Evolutionary conservation across 2,113 vertebrate species (phyloP).

Genomic region (Pseudopodoces humilis): DNA sequence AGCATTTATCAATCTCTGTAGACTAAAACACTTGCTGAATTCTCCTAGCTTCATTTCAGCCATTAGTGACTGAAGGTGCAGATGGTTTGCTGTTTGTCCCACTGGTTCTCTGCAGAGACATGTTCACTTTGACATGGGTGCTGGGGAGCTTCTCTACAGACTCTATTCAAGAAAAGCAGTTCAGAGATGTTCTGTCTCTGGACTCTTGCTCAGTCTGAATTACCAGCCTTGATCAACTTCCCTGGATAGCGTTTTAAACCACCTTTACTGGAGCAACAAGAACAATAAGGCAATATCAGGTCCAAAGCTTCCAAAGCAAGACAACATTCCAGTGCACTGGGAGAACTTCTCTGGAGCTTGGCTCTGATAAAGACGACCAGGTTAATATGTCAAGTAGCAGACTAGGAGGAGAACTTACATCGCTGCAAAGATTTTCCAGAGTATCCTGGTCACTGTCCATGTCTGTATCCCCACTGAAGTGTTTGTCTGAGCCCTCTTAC

Average conservation of each 20-base stretch:
- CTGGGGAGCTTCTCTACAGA: background rate
- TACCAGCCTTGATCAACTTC: background rate
- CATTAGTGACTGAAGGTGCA: conserved; percentile 31
- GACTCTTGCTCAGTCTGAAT: background rate
- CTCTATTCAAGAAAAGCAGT: background rate
- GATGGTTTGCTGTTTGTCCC: background rate
- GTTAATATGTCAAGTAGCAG: background rate
- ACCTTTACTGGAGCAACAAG: background rate
- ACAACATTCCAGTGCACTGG: background rate
- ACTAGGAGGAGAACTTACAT: background rate
- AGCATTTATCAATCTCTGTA: conserved; percentile 45
- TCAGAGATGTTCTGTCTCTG: background rate
- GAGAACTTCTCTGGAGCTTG: background rate
- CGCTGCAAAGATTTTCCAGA: background rate
- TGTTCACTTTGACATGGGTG: accelerated
- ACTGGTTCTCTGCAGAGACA: background rate
- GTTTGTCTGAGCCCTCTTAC: background rate
- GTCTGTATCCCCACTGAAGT: background rate
- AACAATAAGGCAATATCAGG: background rate
- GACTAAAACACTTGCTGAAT: conserved; percentile 22
- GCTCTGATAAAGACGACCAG: background rate
- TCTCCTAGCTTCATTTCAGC: background rate
- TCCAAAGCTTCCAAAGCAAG: background rate
- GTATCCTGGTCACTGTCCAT: background rate
- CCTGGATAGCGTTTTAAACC: background rate